These are phyloP conservation scores for Climacteris rufus DNA, from an alignment of 2,113 vertebrate species.

Conservation along the genomic window DNA sequence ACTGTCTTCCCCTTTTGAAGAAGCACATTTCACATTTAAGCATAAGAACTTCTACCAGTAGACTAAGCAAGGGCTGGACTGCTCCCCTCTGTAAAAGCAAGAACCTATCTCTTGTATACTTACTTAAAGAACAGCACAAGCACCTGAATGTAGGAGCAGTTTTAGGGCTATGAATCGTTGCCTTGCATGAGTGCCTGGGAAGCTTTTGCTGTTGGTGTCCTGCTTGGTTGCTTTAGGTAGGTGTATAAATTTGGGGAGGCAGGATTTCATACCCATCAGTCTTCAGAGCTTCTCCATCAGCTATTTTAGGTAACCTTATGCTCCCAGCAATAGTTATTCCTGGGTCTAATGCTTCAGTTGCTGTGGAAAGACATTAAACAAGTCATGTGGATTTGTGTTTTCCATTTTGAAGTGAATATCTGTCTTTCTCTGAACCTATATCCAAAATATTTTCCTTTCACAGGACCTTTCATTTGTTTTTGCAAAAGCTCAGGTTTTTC, in stretches of 20 bases:
- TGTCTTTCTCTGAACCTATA: neutral
- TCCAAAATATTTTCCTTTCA: neutral
- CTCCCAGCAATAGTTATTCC: neutral
- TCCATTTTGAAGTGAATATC: neutral
- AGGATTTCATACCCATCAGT: neutral
- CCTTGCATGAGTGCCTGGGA: neutral
- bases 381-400: neutral
- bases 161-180: neutral
- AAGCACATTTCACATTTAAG: neutral
- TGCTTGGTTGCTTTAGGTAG: neutral
- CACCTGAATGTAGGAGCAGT: neutral
- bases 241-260: neutral
- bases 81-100: neutral
- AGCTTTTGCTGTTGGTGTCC: neutral
- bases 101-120: neutral
- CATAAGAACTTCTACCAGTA: neutral
- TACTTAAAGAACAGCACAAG: neutral
- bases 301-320: neutral
- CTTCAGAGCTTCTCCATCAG: neutral
- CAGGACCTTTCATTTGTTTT: neutral
- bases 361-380: neutral
- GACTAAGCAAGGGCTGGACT: neutral
- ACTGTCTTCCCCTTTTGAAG: neutral
- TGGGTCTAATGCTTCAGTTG: neutral
- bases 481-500: neutral